Conservation (phyloP, 2,113 vertebrate species). For the Spea bombifrons region DNA sequence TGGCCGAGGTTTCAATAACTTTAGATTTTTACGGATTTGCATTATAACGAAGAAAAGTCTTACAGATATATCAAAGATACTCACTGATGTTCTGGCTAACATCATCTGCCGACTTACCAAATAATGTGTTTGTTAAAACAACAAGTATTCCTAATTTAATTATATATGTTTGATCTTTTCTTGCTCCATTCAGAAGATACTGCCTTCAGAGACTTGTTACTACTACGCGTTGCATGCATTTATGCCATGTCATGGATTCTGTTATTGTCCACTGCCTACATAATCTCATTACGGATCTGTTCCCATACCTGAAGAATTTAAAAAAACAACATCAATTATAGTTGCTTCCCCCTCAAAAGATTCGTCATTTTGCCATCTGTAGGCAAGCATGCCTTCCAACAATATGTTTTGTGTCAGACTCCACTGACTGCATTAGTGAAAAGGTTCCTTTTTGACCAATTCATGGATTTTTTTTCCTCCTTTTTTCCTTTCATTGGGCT, state of each 20-base stretch:
- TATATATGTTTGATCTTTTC: constrained; percentile 23
- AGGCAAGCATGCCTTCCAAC: constrained; percentile 72
- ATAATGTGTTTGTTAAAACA: not conserved
- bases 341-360: constrained; percentile 72
- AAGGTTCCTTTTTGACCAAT: constrained; percentile 66
- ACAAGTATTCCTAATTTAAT: not conserved
- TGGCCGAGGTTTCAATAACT: not conserved
- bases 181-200: constrained; percentile 39
- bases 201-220: constrained; percentile 56
- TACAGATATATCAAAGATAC: not conserved
- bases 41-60: not conserved
- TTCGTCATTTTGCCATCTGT: constrained; percentile 85
- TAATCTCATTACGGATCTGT: constrained; percentile 70
- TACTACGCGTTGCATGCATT: constrained; percentile 52
- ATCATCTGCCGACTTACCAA: constrained; percentile 23
- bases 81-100: not conserved
- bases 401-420: constrained; percentile 71
- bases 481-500: constrained; percentile 75
- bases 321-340: constrained; percentile 64
- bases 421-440: constrained; percentile 69
- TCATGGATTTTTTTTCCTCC: constrained; percentile 65
- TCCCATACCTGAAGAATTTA: constrained; percentile 67
- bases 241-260: constrained; percentile 53
- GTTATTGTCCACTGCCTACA: constrained; percentile 59
- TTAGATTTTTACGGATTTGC: not conserved